Evolutionary conservation across 2,888 invertebrate species (phyloP).

Genomic region (Drosophila niveifrons): DNA sequence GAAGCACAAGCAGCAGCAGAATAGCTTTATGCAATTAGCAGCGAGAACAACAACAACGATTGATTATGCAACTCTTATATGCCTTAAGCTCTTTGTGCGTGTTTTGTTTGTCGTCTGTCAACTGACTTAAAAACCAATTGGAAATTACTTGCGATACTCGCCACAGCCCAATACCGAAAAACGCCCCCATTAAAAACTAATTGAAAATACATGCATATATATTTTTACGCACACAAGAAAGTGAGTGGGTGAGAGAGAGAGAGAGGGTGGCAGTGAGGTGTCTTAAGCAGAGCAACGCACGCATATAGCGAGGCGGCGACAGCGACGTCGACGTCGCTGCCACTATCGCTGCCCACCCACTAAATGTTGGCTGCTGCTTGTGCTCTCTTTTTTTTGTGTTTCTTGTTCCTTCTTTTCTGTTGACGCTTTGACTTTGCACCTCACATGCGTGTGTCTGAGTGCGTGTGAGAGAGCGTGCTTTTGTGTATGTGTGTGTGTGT

Average conservation of each 20-base stretch:
- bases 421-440: conserved; percentile 66
- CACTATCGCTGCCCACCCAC: conserved; percentile 49
- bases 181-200: conserved; percentile 74
- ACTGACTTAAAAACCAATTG: conserved; percentile 78
- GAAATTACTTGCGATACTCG: conserved; percentile 53
- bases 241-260: neutral
- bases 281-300: conserved; percentile 16
- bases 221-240: conserved; percentile 10
- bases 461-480: conserved; percentile 1
- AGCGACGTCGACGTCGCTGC: conserved; percentile 4
- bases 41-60: conserved; percentile 13
- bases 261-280: neutral
- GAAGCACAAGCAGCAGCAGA: neutral
- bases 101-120: conserved; percentile 40
- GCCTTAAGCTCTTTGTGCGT: conserved; percentile 53
- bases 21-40: conserved; percentile 48
- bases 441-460: conserved; percentile 30
- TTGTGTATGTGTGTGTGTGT: conserved; percentile 20
- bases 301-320: conserved; percentile 22
- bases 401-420: conserved; percentile 10
- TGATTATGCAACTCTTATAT: conserved; percentile 53
- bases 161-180: conserved; percentile 38
- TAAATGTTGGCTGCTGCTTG: conserved; percentile 19
- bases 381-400: conserved; percentile 6
- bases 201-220: conserved; percentile 53